phyloP scores from a whole-genome alignment of 2,888 invertebrate genomes.

The Salpingus planirostris region DNA sequence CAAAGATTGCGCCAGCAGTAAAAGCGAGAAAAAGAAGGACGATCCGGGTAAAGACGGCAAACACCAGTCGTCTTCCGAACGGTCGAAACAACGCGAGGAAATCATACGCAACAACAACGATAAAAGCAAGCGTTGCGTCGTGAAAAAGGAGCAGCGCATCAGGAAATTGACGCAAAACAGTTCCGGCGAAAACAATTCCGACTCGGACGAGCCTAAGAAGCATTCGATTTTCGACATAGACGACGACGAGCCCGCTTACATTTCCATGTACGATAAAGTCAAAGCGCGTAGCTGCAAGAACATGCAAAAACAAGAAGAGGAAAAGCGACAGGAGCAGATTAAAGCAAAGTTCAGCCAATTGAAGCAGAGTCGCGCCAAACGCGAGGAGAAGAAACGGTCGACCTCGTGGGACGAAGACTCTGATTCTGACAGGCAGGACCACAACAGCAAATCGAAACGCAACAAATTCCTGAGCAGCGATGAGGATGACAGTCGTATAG shows the following conservation, averaged over 20 bases:
- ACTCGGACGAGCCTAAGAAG: constrained; percentile 77
- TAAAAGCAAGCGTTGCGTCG: constrained; percentile 15
- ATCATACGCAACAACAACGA: constrained; percentile 25
- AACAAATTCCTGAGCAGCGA: constrained; percentile 38
- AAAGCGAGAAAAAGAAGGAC: constrained; percentile 17
- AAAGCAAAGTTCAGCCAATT: constrained; percentile 84
- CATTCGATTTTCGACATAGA: constrained; percentile 88
- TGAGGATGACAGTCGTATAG: constrained; percentile 31
- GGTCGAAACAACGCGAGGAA: background rate
- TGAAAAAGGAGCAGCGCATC: constrained; percentile 27
- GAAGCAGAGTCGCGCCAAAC: constrained; percentile 78
- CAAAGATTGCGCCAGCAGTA: too few species aligned
- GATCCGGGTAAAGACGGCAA: constrained; percentile 20
- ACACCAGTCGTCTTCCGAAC: constrained; percentile 4
- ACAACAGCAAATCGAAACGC: constrained; percentile 26
- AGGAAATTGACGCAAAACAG: constrained; percentile 44
- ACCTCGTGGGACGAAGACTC: constrained; percentile 77
- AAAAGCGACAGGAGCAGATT: constrained; percentile 75
- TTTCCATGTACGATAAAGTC: constrained; percentile 97
- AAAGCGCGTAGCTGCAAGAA: constrained; percentile 90
- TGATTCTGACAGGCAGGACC: constrained; percentile 48
- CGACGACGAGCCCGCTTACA: constrained; percentile 81
- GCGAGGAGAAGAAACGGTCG: constrained; percentile 82
- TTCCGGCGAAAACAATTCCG: constrained; percentile 57
- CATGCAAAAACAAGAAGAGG: constrained; percentile 85